Percentiles rank a stretch among this genome's conserved stretches.
Evolutionary conservation across 2,888 invertebrate species (phyloP).

Genomic region (Gryllus longicercus): DNA sequence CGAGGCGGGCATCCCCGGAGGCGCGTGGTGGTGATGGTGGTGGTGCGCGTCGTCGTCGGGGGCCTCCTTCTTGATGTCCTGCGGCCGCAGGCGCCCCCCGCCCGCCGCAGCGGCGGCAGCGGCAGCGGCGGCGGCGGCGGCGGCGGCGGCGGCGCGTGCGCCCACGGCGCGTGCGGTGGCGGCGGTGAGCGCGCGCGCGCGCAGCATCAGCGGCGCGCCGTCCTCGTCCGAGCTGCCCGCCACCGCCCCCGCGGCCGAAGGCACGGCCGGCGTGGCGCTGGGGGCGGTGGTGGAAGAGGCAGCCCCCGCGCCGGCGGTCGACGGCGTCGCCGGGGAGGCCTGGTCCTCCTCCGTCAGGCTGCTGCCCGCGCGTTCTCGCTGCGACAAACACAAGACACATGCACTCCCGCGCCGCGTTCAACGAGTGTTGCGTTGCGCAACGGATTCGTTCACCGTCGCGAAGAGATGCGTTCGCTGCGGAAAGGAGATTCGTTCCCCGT

Average conservation of each 20-base stretch:
- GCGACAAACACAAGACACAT: conserved; percentile 30
- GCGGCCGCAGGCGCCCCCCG: not conserved
- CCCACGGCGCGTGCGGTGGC: not conserved
- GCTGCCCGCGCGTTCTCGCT: conserved; percentile 37
- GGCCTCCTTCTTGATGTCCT: too few relatives aligned
- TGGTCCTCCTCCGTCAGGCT: conserved; percentile 24
- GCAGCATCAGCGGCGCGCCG: not conserved
- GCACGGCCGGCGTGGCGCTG: not conserved
- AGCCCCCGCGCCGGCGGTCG: not conserved
- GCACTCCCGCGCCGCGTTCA: too few relatives aligned
- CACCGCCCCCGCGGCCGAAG: not conserved
- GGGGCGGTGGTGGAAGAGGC: not conserved
- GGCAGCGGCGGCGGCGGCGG: not conserved
- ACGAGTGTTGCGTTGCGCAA: too few relatives aligned
- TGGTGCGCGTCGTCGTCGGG: too few relatives aligned
- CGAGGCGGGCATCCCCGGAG: too few relatives aligned
- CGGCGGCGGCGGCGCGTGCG: not conserved
- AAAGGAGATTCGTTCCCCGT: too few relatives aligned
- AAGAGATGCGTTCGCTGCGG: too few relatives aligned
- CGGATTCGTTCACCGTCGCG: too few relatives aligned
- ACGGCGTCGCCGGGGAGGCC: not conserved
- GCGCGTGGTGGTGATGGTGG: too few relatives aligned
- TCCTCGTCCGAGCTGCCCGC: not conserved
- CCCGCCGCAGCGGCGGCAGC: not conserved
- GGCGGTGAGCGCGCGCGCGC: not conserved